A percentile compares a stretch with the other conserved stretches of the same genome.
Conservation (phyloP, 2,113 vertebrate genomes). For the Tamias sibiricus region DNA sequence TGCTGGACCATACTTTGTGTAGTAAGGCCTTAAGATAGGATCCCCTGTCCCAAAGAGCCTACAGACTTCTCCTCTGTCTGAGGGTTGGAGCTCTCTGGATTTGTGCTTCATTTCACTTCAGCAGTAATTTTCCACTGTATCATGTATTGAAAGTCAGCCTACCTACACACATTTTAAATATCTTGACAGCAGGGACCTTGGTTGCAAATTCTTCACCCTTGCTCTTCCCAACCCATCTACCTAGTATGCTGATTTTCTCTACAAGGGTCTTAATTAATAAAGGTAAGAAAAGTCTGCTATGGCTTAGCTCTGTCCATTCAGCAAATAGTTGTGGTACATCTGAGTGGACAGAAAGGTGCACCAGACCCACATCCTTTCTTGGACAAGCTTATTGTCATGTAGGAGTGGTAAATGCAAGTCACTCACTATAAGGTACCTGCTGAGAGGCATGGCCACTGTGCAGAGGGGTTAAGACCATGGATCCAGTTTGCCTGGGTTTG, state of each 20-base stretch:
- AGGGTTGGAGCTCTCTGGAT: not conserved
- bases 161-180: not conserved
- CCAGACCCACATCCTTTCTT: not conserved
- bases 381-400: not conserved
- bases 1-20: not conserved
- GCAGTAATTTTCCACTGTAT: not conserved
- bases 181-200: not conserved
- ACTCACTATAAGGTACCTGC: not conserved
- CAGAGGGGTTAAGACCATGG: not conserved
- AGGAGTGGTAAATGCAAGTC: not conserved
- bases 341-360: not conserved
- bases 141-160: not conserved
- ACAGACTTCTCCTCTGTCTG: not conserved
- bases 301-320: not conserved
- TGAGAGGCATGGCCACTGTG: not conserved
- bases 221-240: not conserved
- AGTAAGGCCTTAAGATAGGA: not conserved
- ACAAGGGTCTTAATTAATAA: not conserved
- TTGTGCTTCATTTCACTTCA: not conserved
- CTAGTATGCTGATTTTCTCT: not conserved
- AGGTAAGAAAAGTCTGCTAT: not conserved
- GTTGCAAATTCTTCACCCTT: not conserved
- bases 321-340: not conserved
- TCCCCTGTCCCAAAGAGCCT: not conserved
- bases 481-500: not conserved